A percentile compares a stretch with the other conserved stretches of the same genome.
These are phyloP conservation scores for Mechanitis mazaeus DNA, from an alignment of 2,888 invertebrate genomes.

Conservation along the genomic window DNA sequence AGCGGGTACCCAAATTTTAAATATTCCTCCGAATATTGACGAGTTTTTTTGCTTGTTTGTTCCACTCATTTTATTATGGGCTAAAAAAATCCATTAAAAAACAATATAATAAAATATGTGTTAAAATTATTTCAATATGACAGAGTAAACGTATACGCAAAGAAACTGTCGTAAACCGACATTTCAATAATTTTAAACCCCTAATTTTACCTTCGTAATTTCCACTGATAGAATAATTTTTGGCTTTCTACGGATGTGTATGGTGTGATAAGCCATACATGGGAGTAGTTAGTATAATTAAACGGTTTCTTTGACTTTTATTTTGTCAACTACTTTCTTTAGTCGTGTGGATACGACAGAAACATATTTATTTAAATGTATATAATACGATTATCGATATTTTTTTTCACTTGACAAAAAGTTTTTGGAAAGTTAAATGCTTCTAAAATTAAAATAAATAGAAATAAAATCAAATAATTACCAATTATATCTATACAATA, in stretches of 20 bases:
- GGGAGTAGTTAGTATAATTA: constrained; percentile 3
- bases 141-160: constrained; percentile 3
- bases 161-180: constrained; percentile 3
- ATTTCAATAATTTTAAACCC: constrained; percentile 6
- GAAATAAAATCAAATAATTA: neutral
- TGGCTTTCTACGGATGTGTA: constrained; percentile 5
- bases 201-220: constrained; percentile 4
- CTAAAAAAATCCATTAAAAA: constrained; percentile 3
- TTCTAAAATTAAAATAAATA: constrained; percentile 2
- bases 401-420: constrained; percentile 5
- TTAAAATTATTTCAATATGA: constrained; percentile 4
- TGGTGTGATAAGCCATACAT: constrained; percentile 5
- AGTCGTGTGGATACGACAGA: constrained; percentile 3
- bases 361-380: neutral
- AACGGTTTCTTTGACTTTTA: constrained; percentile 3
- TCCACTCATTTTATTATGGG: constrained; percentile 5
- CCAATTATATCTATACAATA: neutral
- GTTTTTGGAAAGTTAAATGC: neutral
- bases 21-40: neutral
- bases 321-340: constrained; percentile 5
- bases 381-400: constrained; percentile 3
- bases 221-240: neutral
- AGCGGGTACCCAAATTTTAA: neutral
- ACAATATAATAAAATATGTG: constrained; percentile 3
- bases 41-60: constrained; percentile 1